Conservation (phyloP, 2,113 vertebrate genomes). For the Cyanoderma ruficeps region DNA sequence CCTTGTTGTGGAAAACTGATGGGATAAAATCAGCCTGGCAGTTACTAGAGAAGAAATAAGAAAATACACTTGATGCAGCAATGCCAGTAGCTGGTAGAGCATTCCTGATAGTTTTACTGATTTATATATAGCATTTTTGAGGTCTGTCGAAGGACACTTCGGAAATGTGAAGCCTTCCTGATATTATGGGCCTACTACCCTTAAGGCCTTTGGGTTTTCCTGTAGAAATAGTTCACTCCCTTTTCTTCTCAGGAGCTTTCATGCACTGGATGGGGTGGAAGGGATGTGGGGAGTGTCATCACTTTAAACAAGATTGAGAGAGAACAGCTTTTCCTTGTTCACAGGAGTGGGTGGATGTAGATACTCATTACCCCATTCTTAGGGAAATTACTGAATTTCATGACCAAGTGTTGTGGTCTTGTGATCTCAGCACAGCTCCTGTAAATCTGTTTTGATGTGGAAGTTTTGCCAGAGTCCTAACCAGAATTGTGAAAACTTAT, state of each 20-base stretch:
- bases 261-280: not conserved
- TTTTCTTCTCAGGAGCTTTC: not conserved
- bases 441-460: not conserved
- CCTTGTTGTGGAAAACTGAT: slow-evolving; percentile 20
- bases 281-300: not conserved
- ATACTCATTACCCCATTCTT: slow-evolving; percentile 16
- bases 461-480: not conserved
- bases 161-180: not conserved
- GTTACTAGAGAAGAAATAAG: not conserved
- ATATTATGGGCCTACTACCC: not conserved
- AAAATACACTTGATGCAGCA: not conserved
- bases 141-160: not conserved
- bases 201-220: not conserved
- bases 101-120: not conserved
- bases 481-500: not conserved
- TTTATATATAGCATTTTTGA: not conserved
- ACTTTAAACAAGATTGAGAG: slow-evolving; percentile 18
- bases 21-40: slow-evolving; percentile 30
- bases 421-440: slow-evolving; percentile 10
- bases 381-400: slow-evolving; percentile 13
- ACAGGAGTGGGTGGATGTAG: not conserved
- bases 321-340: slow-evolving; percentile 32
- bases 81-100: not conserved
- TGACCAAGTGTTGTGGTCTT: slow-evolving; percentile 3
- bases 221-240: not conserved